Base-by-base conservation (phyloP, 2,113 vertebrate species). In the Carlito syrichta region DNA sequence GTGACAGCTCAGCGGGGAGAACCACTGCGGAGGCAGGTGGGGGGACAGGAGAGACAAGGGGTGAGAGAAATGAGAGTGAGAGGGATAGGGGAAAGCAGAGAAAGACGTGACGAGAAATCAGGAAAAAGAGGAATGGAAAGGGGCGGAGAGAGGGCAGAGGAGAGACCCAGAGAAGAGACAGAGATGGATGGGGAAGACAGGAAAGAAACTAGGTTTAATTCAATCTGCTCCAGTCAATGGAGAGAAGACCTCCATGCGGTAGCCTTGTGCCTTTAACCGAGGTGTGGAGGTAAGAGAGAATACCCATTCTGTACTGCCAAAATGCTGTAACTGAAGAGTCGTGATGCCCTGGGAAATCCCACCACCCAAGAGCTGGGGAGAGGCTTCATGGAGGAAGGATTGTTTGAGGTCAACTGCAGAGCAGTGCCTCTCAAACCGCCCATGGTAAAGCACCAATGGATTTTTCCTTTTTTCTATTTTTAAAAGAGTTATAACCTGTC, bases 1-100 rank as follows among this genome's bases (percentile, higher is more conserved):
- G 98, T 99, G 99, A 71, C 99, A 99, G 98, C 99, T 99, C 95
- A 99, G 96, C 0, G 99, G 99, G 0, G 99, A 99, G 73, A 99
- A 99, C 91, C 99, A 99, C 99, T 99, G 98, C 40, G 32, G 60
- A 93, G 73, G 66, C 38, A 93, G 86, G 58, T n/a, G 40, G 48
- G 43, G 50, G 19, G 71, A 63, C 40, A 11, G n/a, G 40, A 76
- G 32, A 43, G 12, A 86, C 25, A 32, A 63, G 11, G 35, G 4
- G 12, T 40, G 16, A 19, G n/a, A n/a, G 60, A 69, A 52, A 23
- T 30, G 5, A 73, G 82, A 93, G 52, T 32, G 77, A 63, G 12
- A 58, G 9, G 66, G 73, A 73, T 25, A 30, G 62, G 9, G 38
- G 56, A 54, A 89, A 69, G 40, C 40, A 71, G 10, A 54, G 62